Conservation (phyloP, 2,113 vertebrate species). For the Tragelaphus strepsiceros region DNA sequence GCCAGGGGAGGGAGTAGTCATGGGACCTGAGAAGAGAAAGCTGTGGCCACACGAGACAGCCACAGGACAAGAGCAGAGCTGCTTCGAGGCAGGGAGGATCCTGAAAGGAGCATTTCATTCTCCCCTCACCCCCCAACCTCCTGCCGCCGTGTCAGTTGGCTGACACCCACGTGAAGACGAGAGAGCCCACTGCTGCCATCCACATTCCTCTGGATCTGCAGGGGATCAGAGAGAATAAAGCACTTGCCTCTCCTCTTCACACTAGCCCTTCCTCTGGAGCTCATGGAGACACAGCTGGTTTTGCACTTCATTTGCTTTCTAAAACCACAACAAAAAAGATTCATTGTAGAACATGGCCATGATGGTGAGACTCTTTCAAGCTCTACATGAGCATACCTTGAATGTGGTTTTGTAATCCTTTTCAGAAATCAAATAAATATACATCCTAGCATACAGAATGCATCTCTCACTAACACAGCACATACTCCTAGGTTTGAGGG, state of each 20-base stretch:
- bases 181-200: background rate
- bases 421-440: background rate
- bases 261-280: background rate
- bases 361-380: background rate
- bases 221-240: background rate
- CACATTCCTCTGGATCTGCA: background rate
- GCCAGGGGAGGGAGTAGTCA: background rate
- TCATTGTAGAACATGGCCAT: background rate
- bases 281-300: background rate
- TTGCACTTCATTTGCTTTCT: background rate
- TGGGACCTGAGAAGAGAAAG: background rate
- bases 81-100: background rate
- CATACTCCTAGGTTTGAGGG: background rate
- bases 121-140: background rate
- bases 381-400: background rate
- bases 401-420: background rate
- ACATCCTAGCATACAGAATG: background rate
- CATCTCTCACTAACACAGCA: background rate
- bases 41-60: background rate
- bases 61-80: background rate
- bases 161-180: background rate
- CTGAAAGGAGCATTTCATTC: background rate
- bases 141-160: background rate
- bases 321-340: background rate
- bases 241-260: background rate